phyloP scores from a whole-genome alignment of 2,113 vertebrate species.

The Eulemur rufifrons region DNA sequence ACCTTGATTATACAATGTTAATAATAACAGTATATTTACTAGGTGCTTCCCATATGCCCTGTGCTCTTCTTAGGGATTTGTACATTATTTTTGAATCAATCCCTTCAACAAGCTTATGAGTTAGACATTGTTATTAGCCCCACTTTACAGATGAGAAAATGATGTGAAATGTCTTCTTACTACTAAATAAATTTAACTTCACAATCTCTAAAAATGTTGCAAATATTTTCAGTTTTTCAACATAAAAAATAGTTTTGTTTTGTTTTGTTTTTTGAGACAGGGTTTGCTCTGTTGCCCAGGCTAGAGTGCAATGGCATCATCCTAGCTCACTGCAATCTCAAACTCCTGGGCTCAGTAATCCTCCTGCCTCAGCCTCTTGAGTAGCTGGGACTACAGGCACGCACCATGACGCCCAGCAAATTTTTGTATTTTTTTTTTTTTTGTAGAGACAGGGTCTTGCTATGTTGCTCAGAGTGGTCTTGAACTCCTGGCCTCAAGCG shows the following conservation, averaged over 20 bases:
- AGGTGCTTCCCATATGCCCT: not conserved
- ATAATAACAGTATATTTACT: conserved; percentile 36
- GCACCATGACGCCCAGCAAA: too few relatives aligned
- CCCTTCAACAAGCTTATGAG: not conserved
- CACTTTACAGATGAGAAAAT: not conserved
- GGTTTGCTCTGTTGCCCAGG: too few relatives aligned
- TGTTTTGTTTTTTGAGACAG: too few relatives aligned
- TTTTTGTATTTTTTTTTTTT: too few relatives aligned
- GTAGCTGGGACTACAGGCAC: too few relatives aligned
- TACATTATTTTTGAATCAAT: not conserved
- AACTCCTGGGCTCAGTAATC: too few relatives aligned
- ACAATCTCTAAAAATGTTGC: not conserved
- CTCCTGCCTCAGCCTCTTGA: too few relatives aligned
- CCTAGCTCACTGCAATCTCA: too few relatives aligned
- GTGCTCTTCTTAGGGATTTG: not conserved
- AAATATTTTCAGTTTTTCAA: not conserved
- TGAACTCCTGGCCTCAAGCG: too few relatives aligned
- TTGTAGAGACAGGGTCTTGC: too few relatives aligned
- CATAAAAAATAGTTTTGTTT: not conserved
- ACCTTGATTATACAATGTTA: not conserved
- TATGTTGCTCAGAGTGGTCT: too few relatives aligned
- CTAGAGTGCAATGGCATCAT: too few relatives aligned
- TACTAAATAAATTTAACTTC: not conserved
- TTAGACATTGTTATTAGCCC: not conserved
- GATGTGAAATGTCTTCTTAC: not conserved